Conservation (phyloP, 2,888 invertebrate genomes). For the Synanthedon andrenaeformis region DNA sequence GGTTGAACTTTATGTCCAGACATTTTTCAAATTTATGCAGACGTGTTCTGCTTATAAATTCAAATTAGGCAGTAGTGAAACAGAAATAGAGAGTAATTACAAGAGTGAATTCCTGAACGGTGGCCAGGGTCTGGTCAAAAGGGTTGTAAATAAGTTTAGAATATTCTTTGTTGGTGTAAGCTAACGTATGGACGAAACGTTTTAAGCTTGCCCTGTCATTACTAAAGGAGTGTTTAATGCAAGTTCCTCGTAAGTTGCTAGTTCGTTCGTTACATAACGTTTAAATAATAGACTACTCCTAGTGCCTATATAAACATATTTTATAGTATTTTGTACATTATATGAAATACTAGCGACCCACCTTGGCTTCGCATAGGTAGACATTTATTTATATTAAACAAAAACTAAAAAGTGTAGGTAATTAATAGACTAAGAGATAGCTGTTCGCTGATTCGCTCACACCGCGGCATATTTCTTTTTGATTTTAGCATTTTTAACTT, state of each 20-base stretch:
- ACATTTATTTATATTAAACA: no score
- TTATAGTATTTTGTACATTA: no score
- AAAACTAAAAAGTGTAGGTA: no score
- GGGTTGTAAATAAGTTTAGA: conserved; percentile 47
- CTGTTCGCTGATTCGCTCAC: no score
- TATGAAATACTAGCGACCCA: no score
- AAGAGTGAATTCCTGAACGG: conserved; percentile 39
- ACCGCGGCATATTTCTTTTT: no score
- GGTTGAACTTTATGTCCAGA: neutral
- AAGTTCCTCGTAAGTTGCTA: conserved; percentile 30
- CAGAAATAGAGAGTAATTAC: conserved; percentile 37
- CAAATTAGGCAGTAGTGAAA: conserved; percentile 21
- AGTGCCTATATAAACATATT: neutral
- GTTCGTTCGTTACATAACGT: conserved; percentile 29
- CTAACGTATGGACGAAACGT: conserved; percentile 27
- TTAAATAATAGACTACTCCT: conserved; percentile 34
- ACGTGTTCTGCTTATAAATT: conserved; percentile 8
- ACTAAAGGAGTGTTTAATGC: conserved; percentile 42
- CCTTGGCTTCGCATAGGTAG: no score
- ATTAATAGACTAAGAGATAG: no score
- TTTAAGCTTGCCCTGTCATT: conserved; percentile 41
- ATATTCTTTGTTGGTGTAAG: conserved; percentile 44
- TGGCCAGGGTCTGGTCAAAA: conserved; percentile 29
- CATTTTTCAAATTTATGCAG: neutral
- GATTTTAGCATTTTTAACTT: no score